Evolutionary conservation across 2,888 invertebrate species (phyloP).

Genomic region (Imbricaverruca yamaguchii): DNA sequence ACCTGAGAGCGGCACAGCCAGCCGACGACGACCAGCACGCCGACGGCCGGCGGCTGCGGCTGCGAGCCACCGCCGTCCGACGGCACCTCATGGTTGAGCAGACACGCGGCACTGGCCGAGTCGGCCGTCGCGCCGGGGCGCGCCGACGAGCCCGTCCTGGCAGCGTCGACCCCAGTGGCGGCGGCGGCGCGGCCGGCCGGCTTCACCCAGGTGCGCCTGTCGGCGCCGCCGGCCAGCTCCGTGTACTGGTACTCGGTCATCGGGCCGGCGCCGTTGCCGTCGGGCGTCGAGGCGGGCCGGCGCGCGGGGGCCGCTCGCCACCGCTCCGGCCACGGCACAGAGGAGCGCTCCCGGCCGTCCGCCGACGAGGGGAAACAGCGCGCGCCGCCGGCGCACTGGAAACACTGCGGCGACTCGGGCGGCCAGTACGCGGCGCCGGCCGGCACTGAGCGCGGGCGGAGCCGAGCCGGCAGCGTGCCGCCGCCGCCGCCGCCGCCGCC

Average conservation of each 20-base stretch:
- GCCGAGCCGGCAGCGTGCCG: background rate
- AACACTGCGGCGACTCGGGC: constrained; percentile 8
- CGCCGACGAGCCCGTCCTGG: background rate
- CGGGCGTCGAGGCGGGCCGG: background rate
- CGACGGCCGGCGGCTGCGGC: constrained; percentile 21
- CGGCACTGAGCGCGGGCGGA: constrained; percentile 4
- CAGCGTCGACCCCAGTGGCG: background rate
- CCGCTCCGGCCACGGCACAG: background rate
- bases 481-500: background rate
- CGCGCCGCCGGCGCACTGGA: background rate
- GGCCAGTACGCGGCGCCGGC: background rate
- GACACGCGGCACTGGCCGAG: background rate
- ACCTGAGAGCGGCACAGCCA: background rate
- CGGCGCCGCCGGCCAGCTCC: background rate
- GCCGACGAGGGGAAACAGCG: background rate
- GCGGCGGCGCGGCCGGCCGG: background rate
- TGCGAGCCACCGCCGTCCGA: background rate
- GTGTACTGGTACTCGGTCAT: constrained; percentile 10
- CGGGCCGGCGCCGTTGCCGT: background rate
- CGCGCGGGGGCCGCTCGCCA: background rate
- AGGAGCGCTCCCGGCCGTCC: background rate
- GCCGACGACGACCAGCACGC: background rate
- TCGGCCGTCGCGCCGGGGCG: background rate
- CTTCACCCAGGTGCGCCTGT: constrained; percentile 6
- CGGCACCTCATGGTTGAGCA: background rate